Percentiles rank a stretch among this genome's conserved stretches.
Conservation (phyloP, 1,140 invertebrate species). For the Chelonus insularis region DNA sequence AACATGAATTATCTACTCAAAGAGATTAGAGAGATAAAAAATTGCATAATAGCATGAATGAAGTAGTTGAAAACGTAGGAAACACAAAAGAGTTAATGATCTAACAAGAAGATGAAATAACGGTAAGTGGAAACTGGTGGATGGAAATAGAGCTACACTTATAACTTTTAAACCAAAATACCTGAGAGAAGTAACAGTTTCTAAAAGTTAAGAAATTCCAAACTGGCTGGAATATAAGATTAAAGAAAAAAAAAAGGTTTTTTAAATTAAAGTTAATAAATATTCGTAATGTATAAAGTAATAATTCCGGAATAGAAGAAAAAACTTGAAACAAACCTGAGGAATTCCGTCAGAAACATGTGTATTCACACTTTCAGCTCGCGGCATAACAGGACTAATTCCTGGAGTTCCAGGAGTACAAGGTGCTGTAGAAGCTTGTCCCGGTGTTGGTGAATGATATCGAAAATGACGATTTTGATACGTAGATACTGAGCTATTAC, state of each 20-base stretch:
- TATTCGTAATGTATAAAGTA: slow-evolving; percentile 12
- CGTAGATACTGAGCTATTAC: slow-evolving; percentile 51
- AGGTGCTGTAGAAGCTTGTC: slow-evolving; percentile 50
- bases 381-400: slow-evolving; percentile 53
- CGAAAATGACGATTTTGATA: slow-evolving; percentile 53
- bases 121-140: too few relatives aligned
- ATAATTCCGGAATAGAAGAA: slow-evolving; percentile 17
- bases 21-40: too few relatives aligned
- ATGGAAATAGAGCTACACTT: too few relatives aligned
- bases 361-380: slow-evolving; percentile 47
- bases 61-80: too few relatives aligned
- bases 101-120: background rate
- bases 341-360: slow-evolving; percentile 52
- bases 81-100: too few relatives aligned
- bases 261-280: slow-evolving; percentile 3
- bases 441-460: slow-evolving; percentile 50
- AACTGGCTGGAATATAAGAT: slow-evolving; percentile 46
- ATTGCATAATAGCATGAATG: too few relatives aligned
- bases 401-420: slow-evolving; percentile 54
- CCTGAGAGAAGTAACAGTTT: slow-evolving; percentile 52
- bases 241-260: slow-evolving; percentile 2
- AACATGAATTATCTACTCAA: too few relatives aligned
- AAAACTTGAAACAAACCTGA: slow-evolving; percentile 45
- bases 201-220: slow-evolving; percentile 53
- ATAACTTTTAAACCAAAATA: slow-evolving; percentile 31